These are phyloP conservation scores for Muscicapa comitata DNA, from an alignment of 2,797 vertebrate genomes.

Conservation along the genomic window DNA sequence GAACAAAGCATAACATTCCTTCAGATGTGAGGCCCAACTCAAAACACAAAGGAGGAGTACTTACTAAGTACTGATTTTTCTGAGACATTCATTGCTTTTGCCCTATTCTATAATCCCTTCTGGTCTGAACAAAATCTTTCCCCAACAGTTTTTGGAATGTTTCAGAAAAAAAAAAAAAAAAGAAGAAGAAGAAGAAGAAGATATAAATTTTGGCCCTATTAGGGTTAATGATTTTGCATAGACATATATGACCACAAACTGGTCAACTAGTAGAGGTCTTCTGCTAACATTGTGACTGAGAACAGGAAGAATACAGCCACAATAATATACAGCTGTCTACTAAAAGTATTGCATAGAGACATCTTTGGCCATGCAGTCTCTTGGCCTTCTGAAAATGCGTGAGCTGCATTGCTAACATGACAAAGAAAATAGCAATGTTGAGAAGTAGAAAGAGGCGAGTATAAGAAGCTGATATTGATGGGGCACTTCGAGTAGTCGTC, in stretches of 20 bases:
- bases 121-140: background rate
- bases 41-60: background rate
- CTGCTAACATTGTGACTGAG: constrained; percentile 87
- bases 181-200: background rate
- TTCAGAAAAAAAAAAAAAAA: background rate
- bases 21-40: constrained; percentile 7
- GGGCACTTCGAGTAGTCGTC: constrained; percentile 71
- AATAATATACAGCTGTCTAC: constrained; percentile 91
- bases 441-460: constrained; percentile 91
- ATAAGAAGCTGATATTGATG: constrained; percentile 82
- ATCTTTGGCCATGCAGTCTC: constrained; percentile 88
- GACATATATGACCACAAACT: constrained; percentile 57
- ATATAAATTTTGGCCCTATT: constrained; percentile 58
- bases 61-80: constrained; percentile 3
- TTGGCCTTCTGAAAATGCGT: constrained; percentile 88
- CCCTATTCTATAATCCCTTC: background rate
- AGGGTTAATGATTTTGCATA: constrained; percentile 64
- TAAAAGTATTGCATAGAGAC: constrained; percentile 89
- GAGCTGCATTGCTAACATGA: constrained; percentile 88
- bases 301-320: constrained; percentile 94
- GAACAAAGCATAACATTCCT: constrained; percentile 28
- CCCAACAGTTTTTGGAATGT: constrained; percentile 55
- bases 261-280: constrained; percentile 38
- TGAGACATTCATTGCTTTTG: constrained; percentile 14
- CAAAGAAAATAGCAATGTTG: constrained; percentile 92